Conservation (phyloP, 2,888 invertebrate genomes). For the Barypeithes pellucidus region DNA sequence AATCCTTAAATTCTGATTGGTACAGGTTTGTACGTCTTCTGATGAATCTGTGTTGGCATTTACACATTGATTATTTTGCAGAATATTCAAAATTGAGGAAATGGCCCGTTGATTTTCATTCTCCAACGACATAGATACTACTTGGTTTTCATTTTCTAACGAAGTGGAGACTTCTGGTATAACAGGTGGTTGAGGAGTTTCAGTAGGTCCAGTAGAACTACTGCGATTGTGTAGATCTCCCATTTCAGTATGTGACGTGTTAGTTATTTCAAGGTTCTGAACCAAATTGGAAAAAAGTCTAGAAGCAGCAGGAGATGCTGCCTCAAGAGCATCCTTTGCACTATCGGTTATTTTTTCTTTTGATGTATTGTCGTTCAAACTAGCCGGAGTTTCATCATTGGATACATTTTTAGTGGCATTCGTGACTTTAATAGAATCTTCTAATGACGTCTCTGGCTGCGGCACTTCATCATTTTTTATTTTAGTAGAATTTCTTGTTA, state of each 20-base stretch:
- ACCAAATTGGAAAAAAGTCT: background rate
- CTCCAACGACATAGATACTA: background rate
- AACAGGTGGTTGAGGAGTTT: background rate
- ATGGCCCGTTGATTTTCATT: background rate
- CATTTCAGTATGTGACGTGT: background rate
- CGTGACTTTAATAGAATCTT: background rate
- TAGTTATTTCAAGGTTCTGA: constrained; percentile 1
- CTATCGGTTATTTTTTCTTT: background rate
- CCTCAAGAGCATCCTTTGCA: background rate
- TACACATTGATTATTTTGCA: background rate
- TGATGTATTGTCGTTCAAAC: background rate
- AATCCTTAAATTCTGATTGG: background rate
- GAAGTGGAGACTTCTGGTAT: background rate
- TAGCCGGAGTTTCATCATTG: background rate
- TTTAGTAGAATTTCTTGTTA: background rate
- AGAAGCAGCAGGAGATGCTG: background rate
- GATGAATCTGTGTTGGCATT: background rate
- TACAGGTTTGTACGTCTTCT: background rate
- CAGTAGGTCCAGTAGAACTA: too few relatives aligned
- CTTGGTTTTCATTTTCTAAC: background rate
- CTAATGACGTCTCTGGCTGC: background rate
- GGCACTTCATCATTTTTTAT: background rate
- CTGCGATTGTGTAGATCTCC: background rate
- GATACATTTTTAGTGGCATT: background rate
- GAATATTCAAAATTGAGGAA: background rate